Conservation (phyloP, 2,888 invertebrate genomes). For the Helleia helle region DNA sequence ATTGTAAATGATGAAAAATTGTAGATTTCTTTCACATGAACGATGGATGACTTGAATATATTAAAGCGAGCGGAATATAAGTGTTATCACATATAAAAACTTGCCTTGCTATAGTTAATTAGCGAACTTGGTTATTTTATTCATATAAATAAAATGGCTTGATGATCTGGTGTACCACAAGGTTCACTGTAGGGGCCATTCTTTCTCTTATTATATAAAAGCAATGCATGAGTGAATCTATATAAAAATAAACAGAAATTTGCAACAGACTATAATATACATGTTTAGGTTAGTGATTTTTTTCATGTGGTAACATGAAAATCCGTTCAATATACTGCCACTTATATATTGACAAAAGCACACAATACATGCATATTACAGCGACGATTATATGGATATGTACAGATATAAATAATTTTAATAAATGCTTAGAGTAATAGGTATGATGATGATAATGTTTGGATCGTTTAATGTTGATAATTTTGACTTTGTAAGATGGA, state of each 20-base stretch:
- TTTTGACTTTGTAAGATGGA: too few relatives aligned
- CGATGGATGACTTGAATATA: slow-evolving; percentile 1
- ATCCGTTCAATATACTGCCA: slow-evolving; percentile 9
- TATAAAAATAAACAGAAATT: neutral
- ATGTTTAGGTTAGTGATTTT: neutral
- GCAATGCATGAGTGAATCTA: neutral
- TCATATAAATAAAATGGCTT: too few relatives aligned
- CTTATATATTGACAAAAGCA: slow-evolving; percentile 10
- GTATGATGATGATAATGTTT: too few relatives aligned
- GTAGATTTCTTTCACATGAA: neutral
- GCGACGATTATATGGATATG: slow-evolving; percentile 8
- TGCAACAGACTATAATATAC: neutral
- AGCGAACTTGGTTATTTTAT: neutral
- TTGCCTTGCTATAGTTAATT: too few relatives aligned
- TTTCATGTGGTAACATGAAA: slow-evolving; percentile 5
- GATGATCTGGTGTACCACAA: neutral
- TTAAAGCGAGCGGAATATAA: neutral
- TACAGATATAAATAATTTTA: neutral
- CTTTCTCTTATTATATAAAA: neutral
- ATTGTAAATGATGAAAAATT: slow-evolving; percentile 6
- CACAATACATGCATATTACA: slow-evolving; percentile 5
- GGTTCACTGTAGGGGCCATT: neutral
- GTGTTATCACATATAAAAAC: slow-evolving; percentile 6
- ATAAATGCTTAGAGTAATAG: too few relatives aligned
- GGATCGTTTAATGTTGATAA: too few relatives aligned